Base-by-base conservation (phyloP, 2,888 invertebrate genomes). In the Caenorhabditis sp. region DNA sequence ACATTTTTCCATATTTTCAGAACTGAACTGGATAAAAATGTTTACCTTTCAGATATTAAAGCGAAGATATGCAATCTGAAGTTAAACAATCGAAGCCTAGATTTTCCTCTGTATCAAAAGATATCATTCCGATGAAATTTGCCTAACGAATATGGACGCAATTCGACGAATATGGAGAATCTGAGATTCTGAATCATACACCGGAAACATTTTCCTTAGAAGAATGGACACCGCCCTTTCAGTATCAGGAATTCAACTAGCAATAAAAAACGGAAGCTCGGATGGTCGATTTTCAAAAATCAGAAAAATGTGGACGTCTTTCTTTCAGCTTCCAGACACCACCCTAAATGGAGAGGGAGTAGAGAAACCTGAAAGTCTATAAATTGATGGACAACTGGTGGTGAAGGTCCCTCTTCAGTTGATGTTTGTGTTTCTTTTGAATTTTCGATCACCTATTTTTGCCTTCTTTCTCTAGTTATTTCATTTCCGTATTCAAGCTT, bases 301-400 rank as follows among this genome's bases (percentile, higher is more conserved):
- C 69, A 26, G 69, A 69, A 69, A 69, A 69, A 66, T 66, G 66
- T 51, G 31, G 54, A 54, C 24, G 3, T 54, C 12, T 54, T 54
- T 24, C 31, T 24, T 49, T 49, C 41, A 7, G 24, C 44, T n/a
- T 8, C 6, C 24, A 24, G 35, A 69, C 1, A 56, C 10, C 41
- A 41, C 7, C 4, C 1, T 14, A 35, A 56, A 69, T 26, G 10
- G 26, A 56, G 54, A 69, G 69, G 54, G n/a, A 1, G 10, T 10
- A 69, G 54, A 56, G 38, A 69, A 22, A 56, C 54, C 38, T 19
- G 54, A 69, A 69, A 69, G 51, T 56, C 56, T 69, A 69, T 69
- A 69, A 69, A 69, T 41, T 35, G 49, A 19, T 47, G 64, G 47
- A 47, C 44, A 35, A 35, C 51, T 8, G 49, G 35, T 49, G 22